Conservation (phyloP, 2,797 vertebrate species). For the Cheirogaleus major region DNA sequence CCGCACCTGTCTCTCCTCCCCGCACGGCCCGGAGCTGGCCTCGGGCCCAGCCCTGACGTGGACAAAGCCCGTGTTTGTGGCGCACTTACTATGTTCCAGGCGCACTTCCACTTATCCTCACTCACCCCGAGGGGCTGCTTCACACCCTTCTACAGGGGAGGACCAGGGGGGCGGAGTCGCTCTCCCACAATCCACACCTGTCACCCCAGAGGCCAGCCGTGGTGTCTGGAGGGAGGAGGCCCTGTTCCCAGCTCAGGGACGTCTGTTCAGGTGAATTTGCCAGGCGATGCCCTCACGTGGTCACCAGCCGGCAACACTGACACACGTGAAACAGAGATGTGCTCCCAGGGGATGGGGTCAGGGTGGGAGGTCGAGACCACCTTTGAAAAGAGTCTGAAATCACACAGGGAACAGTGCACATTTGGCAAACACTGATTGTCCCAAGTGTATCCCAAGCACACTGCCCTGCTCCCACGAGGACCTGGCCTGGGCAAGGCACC, state of each 20-base stretch:
- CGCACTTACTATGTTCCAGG: no score
- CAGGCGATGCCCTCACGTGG: accelerated
- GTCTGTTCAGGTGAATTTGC: not conserved
- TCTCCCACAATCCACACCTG: no score
- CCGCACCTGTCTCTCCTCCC: not conserved
- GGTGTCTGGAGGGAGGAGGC: accelerated
- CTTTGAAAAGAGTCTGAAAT: not conserved
- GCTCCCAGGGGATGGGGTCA: accelerated
- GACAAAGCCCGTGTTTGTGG: not conserved
- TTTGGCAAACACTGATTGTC: not conserved
- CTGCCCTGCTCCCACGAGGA: not conserved
- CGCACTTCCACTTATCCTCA: accelerated
- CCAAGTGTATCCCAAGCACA: accelerated
- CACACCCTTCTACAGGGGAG: not conserved
- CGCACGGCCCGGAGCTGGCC: not conserved
- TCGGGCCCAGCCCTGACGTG: not conserved
- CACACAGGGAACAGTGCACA: not conserved
- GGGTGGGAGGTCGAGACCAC: no score
- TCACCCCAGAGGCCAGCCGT: accelerated
- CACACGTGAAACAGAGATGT: not conserved
- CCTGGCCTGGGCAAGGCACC: not conserved
- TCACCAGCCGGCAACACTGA: accelerated
- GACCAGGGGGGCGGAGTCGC: not conserved
- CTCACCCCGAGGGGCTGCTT: not conserved
- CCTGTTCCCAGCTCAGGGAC: not conserved